These are phyloP conservation scores for Petrophora chlorosata DNA, from an alignment of 2,888 invertebrate species.

Conservation along the genomic window DNA sequence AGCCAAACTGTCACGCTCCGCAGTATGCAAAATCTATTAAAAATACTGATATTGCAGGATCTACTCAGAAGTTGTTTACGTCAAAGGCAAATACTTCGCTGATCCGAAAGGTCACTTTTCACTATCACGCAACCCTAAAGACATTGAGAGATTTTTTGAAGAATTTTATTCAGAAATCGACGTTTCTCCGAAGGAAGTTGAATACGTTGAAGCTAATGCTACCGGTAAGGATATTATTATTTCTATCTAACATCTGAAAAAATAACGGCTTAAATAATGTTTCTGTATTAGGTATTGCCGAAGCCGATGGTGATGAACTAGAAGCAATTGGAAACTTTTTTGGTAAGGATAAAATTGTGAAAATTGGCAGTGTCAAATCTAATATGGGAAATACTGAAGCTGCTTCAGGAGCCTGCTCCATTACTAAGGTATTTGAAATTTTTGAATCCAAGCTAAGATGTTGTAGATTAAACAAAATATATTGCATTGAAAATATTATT, in stretches of 20 bases:
- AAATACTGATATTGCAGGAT: constrained; percentile 39
- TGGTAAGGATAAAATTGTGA: constrained; percentile 75
- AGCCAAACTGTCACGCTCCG: too few relatives aligned
- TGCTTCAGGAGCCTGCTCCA: constrained; percentile 68
- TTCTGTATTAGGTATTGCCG: constrained; percentile 67
- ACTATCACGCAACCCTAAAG: constrained; percentile 38
- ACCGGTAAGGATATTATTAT: constrained; percentile 71
- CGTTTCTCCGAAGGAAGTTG: constrained; percentile 86
- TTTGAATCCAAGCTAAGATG: too few relatives aligned
- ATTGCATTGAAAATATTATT: too few relatives aligned
- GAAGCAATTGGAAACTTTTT: constrained; percentile 83
- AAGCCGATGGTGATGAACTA: constrained; percentile 85
- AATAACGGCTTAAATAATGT: neutral
- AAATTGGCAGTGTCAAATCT: constrained; percentile 69
- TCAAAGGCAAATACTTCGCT: constrained; percentile 39
- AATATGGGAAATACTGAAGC: constrained; percentile 60
- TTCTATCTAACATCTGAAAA: neutral
- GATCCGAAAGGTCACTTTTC: constrained; percentile 33
- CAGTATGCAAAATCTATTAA: too few relatives aligned
- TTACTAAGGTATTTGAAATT: constrained; percentile 84
- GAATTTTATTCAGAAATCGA: constrained; percentile 84
- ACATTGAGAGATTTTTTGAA: constrained; percentile 70
- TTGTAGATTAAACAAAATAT: too few relatives aligned
- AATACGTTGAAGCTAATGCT: constrained; percentile 92
- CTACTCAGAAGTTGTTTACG: constrained; percentile 49